Conservation (phyloP, 1,140 invertebrate genomes). For the Lepidostoma basale region DNA sequence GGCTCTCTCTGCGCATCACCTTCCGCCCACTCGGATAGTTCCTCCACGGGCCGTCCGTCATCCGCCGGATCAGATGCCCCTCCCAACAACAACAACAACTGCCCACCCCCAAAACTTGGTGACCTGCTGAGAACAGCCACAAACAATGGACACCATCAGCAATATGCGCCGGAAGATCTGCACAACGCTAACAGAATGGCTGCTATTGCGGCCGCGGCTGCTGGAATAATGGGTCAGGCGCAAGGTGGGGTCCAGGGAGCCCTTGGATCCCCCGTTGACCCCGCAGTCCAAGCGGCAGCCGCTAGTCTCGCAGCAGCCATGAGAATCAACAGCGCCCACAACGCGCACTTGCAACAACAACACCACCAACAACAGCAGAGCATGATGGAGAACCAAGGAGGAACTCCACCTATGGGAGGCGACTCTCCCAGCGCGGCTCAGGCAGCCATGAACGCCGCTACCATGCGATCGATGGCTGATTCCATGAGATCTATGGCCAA, state of each 20-base stretch:
- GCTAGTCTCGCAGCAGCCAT: slow-evolving; percentile 81
- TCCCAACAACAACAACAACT: slow-evolving; percentile 73
- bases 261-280: slow-evolving; percentile 50
- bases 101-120: slow-evolving; percentile 73
- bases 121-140: slow-evolving; percentile 67
- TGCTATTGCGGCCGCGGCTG: slow-evolving; percentile 73
- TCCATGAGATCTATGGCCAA: slow-evolving; percentile 50
- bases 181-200: slow-evolving; percentile 76
- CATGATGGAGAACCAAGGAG: slow-evolving; percentile 50
- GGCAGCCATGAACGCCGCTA: slow-evolving; percentile 52
- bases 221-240: slow-evolving; percentile 69
- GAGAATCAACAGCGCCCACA: slow-evolving; percentile 63
- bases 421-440: slow-evolving; percentile 51
- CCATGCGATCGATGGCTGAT: slow-evolving; percentile 49
- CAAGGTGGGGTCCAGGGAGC: slow-evolving; percentile 59
- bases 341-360: slow-evolving; percentile 58
- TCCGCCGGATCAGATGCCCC: slow-evolving; percentile 78
- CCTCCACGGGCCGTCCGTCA: slow-evolving; percentile 78
- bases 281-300: slow-evolving; percentile 72
- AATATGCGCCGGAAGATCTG: slow-evolving; percentile 73
- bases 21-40: slow-evolving; percentile 82
- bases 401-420: slow-evolving; percentile 53
- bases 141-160: slow-evolving; percentile 63
- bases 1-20: slow-evolving; percentile 75
- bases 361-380: slow-evolving; percentile 63